A percentile compares a stretch with the other conserved stretches of the same genome.
Evolutionary conservation across 1,140 invertebrate genomes (phyloP).

Genomic region (Drosophila neocordata): DNA sequence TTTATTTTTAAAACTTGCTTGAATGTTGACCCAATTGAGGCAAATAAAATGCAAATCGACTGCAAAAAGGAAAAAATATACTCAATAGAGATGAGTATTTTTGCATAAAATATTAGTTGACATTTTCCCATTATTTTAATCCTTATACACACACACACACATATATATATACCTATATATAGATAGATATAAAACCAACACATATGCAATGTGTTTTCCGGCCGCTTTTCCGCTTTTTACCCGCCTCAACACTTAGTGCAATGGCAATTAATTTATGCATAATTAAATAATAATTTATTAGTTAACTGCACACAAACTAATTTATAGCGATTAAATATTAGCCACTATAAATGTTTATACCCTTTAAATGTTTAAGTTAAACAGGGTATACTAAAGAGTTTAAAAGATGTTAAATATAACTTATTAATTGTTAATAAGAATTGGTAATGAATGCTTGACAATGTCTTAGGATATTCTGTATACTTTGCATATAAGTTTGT

Average conservation of each 20-base stretch:
- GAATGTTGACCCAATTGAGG: neutral
- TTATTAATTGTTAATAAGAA: no score
- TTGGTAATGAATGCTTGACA: no score
- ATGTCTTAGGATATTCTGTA: no score
- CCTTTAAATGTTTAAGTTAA: slow-evolving; percentile 5
- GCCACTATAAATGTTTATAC: slow-evolving; percentile 2
- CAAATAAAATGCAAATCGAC: neutral
- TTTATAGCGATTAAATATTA: slow-evolving; percentile 40
- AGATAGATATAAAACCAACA: neutral
- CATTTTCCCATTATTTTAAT: slow-evolving; percentile 11
- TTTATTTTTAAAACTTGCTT: neutral
- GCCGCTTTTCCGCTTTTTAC: slow-evolving; percentile 21
- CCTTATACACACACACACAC: neutral
- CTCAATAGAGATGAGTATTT: slow-evolving; percentile 4
- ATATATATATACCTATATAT: neutral
- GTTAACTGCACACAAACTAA: slow-evolving; percentile 22
- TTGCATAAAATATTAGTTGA: slow-evolving; percentile 11
- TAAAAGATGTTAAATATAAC: neutral
- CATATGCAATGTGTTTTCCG: slow-evolving; percentile 31
- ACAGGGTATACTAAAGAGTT: slow-evolving; percentile 12
- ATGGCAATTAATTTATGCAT: slow-evolving; percentile 61
- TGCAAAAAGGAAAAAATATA: neutral
- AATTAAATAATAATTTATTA: slow-evolving; percentile 66
- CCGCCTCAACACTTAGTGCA: slow-evolving; percentile 8
- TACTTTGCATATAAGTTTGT: no score